A percentile compares a stretch with the other conserved stretches of the same genome.
These are phyloP conservation scores for Lasaia peninsularis DNA, from an alignment of 1,140 invertebrate species.

Conservation along the genomic window DNA sequence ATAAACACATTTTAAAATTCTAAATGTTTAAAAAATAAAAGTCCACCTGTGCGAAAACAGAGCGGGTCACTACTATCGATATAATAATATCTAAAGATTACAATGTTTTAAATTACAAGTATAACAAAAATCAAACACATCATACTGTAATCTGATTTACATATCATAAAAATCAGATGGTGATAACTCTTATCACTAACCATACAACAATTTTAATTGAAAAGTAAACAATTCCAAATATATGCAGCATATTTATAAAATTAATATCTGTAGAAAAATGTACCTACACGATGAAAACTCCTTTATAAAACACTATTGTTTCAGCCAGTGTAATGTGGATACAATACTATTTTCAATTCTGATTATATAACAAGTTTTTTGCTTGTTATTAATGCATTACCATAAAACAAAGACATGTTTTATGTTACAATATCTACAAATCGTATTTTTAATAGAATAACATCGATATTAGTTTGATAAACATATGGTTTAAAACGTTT, in stretches of 20 bases:
- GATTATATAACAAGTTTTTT: constrained; percentile 6
- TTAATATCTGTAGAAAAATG: neutral
- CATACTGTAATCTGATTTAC: neutral
- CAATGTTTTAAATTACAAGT: neutral
- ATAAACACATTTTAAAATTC: too few relatives aligned
- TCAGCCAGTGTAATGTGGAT: neutral
- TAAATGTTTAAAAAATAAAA: too few relatives aligned
- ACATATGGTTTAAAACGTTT: neutral
- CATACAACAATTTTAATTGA: neutral
- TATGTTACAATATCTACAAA: neutral
- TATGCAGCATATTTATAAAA: neutral
- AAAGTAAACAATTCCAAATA: neutral
- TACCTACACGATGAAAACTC: neutral
- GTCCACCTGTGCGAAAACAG: too few relatives aligned
- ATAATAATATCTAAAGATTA: too few relatives aligned
- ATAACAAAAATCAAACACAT: neutral
- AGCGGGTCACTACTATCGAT: too few relatives aligned
- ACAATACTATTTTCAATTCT: too few relatives aligned
- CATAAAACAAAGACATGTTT: neutral
- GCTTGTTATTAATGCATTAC: neutral
- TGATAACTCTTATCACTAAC: neutral
- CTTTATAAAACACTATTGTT: neutral
- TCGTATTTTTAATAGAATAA: neutral
- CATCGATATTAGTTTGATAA: neutral
- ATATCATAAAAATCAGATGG: neutral